A percentile compares a stretch with the other conserved stretches of the same genome.
Conservation (phyloP, 2,797 vertebrate species). For the Myotis myotis region DNA sequence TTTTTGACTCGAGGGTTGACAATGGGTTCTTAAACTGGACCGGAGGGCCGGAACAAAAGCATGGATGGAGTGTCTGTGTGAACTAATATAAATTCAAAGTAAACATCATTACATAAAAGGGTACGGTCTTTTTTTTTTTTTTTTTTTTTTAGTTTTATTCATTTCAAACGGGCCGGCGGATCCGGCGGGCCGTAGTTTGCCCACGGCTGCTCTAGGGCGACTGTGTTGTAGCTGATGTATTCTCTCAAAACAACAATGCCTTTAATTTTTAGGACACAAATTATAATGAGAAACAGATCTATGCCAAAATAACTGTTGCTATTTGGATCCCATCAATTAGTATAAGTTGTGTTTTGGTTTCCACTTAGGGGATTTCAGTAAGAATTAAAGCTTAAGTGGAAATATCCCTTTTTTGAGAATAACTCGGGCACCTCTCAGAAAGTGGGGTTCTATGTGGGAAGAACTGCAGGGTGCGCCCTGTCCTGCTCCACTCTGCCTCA, state of each 20-base stretch:
- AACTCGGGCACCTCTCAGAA: neutral
- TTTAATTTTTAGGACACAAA: neutral
- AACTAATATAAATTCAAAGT: too few species aligned
- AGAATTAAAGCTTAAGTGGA: neutral
- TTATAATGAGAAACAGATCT: neutral
- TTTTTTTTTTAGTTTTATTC: too few species aligned
- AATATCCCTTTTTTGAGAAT: neutral
- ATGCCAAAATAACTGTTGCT: neutral
- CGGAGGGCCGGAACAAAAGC: too few species aligned
- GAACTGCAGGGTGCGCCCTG: fast-evolving
- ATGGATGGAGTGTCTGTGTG: too few species aligned
- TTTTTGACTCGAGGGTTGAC: too few species aligned
- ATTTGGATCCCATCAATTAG: neutral
- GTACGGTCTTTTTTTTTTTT: too few species aligned
- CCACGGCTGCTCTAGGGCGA: too few species aligned
- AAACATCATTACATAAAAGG: too few species aligned
- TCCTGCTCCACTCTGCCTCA: neutral
- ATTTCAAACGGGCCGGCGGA: too few species aligned
- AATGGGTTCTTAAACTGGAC: too few species aligned
- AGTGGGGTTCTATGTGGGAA: neutral
- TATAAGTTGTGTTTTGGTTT: neutral
- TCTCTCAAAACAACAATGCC: neutral
- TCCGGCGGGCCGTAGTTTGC: too few species aligned
- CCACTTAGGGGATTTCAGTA: neutral
- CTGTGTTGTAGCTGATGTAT: neutral